These are phyloP conservation scores for Phenacoccus solenopsis DNA, from an alignment of 1,140 invertebrate genomes.

Conservation along the genomic window DNA sequence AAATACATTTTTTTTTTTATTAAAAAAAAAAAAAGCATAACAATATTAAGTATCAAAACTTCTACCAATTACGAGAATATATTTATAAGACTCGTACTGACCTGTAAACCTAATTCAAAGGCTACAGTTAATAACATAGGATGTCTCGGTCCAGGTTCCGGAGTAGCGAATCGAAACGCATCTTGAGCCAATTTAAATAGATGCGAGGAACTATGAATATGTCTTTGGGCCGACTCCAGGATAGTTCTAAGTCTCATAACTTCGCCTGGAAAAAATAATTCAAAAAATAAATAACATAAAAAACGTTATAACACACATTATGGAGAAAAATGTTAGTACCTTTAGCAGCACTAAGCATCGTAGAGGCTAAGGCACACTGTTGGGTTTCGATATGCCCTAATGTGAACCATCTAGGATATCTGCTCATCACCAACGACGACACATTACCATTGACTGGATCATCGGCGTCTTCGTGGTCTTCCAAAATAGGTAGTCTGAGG, in stretches of 20 bases:
- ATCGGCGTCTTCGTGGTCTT: slow-evolving; percentile 54
- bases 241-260: slow-evolving; percentile 52
- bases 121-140: slow-evolving; percentile 59
- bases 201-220: slow-evolving; percentile 70
- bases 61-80: background rate
- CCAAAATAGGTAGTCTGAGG: slow-evolving; percentile 55
- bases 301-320: no score
- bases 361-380: slow-evolving; percentile 64
- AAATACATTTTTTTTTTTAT: no score
- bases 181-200: slow-evolving; percentile 73
- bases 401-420: slow-evolving; percentile 55
- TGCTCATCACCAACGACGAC: slow-evolving; percentile 39
- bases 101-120: slow-evolving; percentile 66
- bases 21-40: slow-evolving; percentile 24
- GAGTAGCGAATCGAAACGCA: slow-evolving; percentile 65
- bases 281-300: no score
- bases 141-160: slow-evolving; percentile 55
- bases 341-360: slow-evolving; percentile 61
- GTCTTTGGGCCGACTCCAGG: slow-evolving; percentile 58
- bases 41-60: no score
- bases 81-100: slow-evolving; percentile 31
- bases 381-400: slow-evolving; percentile 65
- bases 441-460: slow-evolving; percentile 36
- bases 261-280: slow-evolving; percentile 40
- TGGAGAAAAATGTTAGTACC: slow-evolving; percentile 37